phyloP scores from a whole-genome alignment of 2,888 invertebrate genomes.

The Tipula vernalis region DNA sequence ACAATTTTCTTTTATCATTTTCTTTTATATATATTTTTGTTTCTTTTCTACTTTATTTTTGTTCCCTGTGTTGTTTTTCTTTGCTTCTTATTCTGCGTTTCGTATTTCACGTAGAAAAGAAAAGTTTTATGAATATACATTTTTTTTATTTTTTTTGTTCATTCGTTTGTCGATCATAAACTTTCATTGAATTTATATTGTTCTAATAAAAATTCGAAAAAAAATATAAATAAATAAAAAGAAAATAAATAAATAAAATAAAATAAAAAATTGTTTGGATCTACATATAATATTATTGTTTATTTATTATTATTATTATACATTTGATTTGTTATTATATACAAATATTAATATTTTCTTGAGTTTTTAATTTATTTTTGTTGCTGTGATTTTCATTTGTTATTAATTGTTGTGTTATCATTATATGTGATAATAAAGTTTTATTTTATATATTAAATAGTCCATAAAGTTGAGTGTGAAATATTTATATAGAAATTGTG shows the following conservation, averaged over 20 bases:
- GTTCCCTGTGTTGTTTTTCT: background rate
- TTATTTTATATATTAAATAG: background rate
- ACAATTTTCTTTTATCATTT: constrained; percentile 4
- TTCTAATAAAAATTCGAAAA: background rate
- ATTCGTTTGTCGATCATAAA: constrained; percentile 4
- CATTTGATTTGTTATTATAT: background rate
- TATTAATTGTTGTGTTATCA: background rate
- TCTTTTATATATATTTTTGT: background rate
- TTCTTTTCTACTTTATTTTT: background rate
- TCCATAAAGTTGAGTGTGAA: background rate
- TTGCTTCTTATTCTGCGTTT: background rate
- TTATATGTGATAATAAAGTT: background rate
- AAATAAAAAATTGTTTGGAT: background rate
- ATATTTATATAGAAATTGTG: background rate
- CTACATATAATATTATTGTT: background rate
- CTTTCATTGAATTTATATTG: constrained; percentile 4
- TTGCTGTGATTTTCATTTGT: background rate
- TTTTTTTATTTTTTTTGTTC: background rate
- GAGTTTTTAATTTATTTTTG: background rate
- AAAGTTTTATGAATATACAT: background rate
- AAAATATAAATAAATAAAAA: background rate
- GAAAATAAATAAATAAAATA: background rate
- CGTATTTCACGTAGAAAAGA: background rate
- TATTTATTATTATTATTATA: background rate
- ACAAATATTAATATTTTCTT: background rate